Evolutionary conservation across 2,888 invertebrate species (phyloP), one percentile per base, ranked within the genome.

Genomic region (Agrochola lychnidis): DNA sequence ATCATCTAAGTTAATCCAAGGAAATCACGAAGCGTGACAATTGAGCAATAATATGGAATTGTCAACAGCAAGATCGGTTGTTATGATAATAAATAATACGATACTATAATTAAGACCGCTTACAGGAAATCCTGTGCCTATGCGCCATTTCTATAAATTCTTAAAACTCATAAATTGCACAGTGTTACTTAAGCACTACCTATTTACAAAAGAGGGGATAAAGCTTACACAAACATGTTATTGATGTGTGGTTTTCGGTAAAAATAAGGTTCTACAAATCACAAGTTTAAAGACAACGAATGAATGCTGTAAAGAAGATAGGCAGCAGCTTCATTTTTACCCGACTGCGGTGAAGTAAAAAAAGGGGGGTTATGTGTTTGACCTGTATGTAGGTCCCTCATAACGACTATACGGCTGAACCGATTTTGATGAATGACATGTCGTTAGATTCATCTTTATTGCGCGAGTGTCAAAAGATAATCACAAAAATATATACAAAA

Each of bases 41-140:
- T 67, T 79, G 61, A 14, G 77, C 30, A 77, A 80, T 51, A 64
- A 36, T 53, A 45, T 78, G 64, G 72, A 59, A 69, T 48, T 61
- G 30, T 48, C 53, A 45, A 83, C 78, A 48, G 42, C 12, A 69
- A 78, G 40, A 72, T 63, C 16, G 4, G 1, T 62, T 30, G 19
- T 30, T 9, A 57, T 22, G 42, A 62, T 48, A 25, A 30, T 59
- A 59, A 6, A 30, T 16, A 42, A 42, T 42, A n/a, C 25, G 19
- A 45, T 30, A 42, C 61, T 14, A 2, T 66, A 42, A 67, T 36
- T 16, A 30, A 36, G 12, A 62, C 7, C 16, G 2, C 16, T 61
- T n/a, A n/a, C 36, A 59, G 42, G 25, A 56, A 66, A 61, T 53
- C 2, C 22, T 36, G 53, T 62, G 22, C 7, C 4, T 25, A 19